Evolutionary conservation across 2,113 vertebrate genomes (phyloP), one percentile per base, ranked within the genome.

Genomic region (Prochilodus magdalenae): DNA sequence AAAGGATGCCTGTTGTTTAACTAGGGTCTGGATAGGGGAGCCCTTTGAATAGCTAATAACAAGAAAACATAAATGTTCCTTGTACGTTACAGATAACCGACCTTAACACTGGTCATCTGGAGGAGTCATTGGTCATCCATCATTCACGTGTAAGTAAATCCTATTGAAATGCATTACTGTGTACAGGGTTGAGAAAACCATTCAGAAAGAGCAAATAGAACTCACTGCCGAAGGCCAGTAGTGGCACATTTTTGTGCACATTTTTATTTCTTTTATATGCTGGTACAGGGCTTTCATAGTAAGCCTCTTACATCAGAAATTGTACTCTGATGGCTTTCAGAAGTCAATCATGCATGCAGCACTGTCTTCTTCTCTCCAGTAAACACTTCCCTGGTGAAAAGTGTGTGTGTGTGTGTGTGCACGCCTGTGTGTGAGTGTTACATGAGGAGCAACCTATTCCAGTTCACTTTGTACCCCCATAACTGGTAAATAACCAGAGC

Each of bases 1-100:
- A 49, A 63, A 78, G 24, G 47, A 69, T 78, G 30, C n/a, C 8
- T 55, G 30, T 69, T 16, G 63, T 24, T 55, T 27, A 78, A 78
- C 44, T 18, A 20, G 22, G 22, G 51, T 44, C 10, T 44, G 16
- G 49, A 63, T 24, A 63, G 22, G n/a, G 1, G 57, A 15, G 24
- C 36, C 29, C 18, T 67, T 22, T 60, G 30, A 24, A 60, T 12
- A 26, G 2, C n/a, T 26, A 60, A 60, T 24, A 26, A 24, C 12
- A 26, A 60, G 24, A 5, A 24, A 26, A 26, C 20, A 60, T 22
- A 60, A 26, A 60, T 57, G n/a, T 22, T 60, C n/a, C 26, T 60
- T 60, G 22, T 12, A 60, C 4, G 6, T 57, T n/a, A n/a, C 55
- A 57, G 57, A 26, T 11, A 24, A 59, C 4, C 11, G 0, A n/a